Conservation (phyloP, 1,140 invertebrate genomes). For the Helicoverpa zea region DNA sequence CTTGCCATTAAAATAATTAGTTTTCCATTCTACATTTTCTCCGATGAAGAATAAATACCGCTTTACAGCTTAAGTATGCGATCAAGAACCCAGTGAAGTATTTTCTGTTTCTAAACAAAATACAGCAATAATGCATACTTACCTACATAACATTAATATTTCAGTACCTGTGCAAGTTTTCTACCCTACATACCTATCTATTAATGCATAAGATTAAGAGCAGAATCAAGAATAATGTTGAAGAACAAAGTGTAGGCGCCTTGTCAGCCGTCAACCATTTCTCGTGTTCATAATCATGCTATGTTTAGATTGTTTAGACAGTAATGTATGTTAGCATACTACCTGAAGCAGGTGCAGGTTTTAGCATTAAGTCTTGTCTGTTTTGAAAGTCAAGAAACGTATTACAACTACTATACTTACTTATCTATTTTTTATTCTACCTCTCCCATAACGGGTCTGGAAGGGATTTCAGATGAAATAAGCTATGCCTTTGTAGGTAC, state of each 20-base stretch:
- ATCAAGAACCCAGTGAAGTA: neutral
- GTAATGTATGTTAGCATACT: constrained; percentile 13
- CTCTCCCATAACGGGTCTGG: too few relatives aligned
- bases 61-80: too few relatives aligned
- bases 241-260: constrained; percentile 15
- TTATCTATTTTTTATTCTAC: too few relatives aligned
- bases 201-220: neutral
- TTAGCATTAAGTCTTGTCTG: neutral
- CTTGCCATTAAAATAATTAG: too few relatives aligned
- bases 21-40: too few relatives aligned
- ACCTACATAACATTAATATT: neutral
- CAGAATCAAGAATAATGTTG: neutral
- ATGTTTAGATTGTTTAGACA: constrained; percentile 18
- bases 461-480: too few relatives aligned
- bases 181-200: neutral
- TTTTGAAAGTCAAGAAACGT: too few relatives aligned
- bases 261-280: neutral
- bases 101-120: neutral
- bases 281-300: neutral
- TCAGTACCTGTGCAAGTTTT: neutral
- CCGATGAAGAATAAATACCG: too few relatives aligned
- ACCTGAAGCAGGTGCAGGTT: neutral
- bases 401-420: too few relatives aligned
- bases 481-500: too few relatives aligned
- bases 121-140: too few relatives aligned